Evolutionary conservation across 2,888 invertebrate species (phyloP).

Genomic region (Lamproptera curius): DNA sequence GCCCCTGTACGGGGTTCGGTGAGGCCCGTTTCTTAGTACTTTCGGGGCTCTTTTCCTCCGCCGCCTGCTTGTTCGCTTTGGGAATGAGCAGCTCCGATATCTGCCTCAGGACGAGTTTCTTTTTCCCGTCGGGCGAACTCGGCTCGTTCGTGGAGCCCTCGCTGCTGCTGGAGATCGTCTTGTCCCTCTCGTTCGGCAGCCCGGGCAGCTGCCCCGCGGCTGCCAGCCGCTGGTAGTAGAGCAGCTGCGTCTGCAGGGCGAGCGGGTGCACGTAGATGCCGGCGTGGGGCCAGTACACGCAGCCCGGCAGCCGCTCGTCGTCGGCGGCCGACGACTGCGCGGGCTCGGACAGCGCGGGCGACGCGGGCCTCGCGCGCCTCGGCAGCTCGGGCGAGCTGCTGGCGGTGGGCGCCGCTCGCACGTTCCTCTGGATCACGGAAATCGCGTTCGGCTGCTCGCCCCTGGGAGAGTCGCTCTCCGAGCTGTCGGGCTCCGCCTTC

Average conservation of each 20-base stretch:
- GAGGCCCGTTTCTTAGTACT: slow-evolving; percentile 62
- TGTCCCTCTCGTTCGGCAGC: slow-evolving; percentile 53
- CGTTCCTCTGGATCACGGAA: slow-evolving; percentile 68
- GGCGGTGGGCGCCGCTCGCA: slow-evolving; percentile 57
- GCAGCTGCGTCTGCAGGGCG: slow-evolving; percentile 83
- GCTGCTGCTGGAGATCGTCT: slow-evolving; percentile 47
- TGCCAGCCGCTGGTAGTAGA: slow-evolving; percentile 87
- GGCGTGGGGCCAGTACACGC: slow-evolving; percentile 84
- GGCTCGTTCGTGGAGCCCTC: slow-evolving; percentile 44
- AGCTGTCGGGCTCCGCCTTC: slow-evolving; percentile 77
- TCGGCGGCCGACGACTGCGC: slow-evolving; percentile 53
- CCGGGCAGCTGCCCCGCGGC: slow-evolving; percentile 70
- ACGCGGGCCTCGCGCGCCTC: slow-evolving; percentile 44
- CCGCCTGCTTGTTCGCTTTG: slow-evolving; percentile 59
- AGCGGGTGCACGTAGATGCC: slow-evolving; percentile 86
- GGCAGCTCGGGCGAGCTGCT: slow-evolving; percentile 66
- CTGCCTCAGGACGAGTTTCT: slow-evolving; percentile 67
- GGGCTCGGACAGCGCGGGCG: slow-evolving; percentile 61
- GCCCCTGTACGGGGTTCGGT: slow-evolving; percentile 55
- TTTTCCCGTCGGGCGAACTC: slow-evolving; percentile 61
- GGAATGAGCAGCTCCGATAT: slow-evolving; percentile 68
- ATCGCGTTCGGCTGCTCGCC: slow-evolving; percentile 64
- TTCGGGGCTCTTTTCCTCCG: slow-evolving; percentile 53
- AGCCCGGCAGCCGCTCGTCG: slow-evolving; percentile 68
- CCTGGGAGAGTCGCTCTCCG: slow-evolving; percentile 68